Conservation (phyloP, 2,797 vertebrate genomes). For the Tenualosa ilisha region DNA sequence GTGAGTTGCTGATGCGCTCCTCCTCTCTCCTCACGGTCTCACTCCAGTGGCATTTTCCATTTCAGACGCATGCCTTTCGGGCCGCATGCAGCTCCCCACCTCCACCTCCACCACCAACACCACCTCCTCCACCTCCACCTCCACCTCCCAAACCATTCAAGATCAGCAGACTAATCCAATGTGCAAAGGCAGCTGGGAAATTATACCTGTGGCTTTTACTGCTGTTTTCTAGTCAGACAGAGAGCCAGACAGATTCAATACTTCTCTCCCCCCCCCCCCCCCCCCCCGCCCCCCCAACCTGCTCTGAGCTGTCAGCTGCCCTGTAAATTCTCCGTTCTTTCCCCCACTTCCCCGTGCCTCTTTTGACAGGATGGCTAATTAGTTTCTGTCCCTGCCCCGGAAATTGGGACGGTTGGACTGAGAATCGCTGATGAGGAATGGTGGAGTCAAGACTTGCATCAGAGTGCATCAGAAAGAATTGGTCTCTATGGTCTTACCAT, state of each 20-base stretch:
- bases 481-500: background rate
- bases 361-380: slow-evolving; percentile 37
- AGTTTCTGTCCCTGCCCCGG: slow-evolving; percentile 22
- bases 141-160: slow-evolving; percentile 11
- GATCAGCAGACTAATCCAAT: slow-evolving; percentile 41
- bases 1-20: slow-evolving; percentile 22
- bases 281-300: background rate
- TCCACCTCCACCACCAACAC: slow-evolving; percentile 20
- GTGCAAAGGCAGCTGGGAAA: slow-evolving; percentile 26
- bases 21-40: slow-evolving; percentile 35
- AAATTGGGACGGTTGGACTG: background rate
- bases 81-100: slow-evolving; percentile 31
- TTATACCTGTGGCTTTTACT: slow-evolving; percentile 24
- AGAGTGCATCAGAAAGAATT: background rate
- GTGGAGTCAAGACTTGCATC: background rate
- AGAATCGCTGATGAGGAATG: background rate
- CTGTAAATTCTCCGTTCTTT: slow-evolving; percentile 25
- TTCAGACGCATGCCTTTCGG: slow-evolving; percentile 40
- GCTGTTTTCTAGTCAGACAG: slow-evolving; percentile 11
- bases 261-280: background rate
- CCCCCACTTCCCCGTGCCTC: background rate
- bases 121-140: slow-evolving; percentile 21
- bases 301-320: background rate
- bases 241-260: slow-evolving; percentile 29
- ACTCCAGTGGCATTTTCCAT: slow-evolving; percentile 49